A percentile compares a stretch with the other conserved stretches of the same genome.
These are phyloP conservation scores for Carassius carassius DNA, from an alignment of 2,113 vertebrate species.

Conservation along the genomic window DNA sequence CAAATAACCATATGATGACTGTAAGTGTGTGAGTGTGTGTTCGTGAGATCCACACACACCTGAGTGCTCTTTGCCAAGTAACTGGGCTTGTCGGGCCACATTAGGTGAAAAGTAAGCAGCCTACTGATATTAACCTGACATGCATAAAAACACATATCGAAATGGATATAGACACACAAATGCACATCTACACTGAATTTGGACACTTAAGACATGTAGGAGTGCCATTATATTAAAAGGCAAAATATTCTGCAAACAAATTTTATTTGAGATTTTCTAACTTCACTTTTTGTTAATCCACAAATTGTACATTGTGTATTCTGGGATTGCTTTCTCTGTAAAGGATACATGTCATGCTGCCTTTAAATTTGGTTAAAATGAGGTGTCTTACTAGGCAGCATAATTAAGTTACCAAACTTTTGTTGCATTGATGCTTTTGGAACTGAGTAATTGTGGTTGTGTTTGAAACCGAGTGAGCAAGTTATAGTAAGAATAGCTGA, in stretches of 20 bases:
- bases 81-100: constrained; percentile 1
- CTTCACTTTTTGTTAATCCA: background rate
- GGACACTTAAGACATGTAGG: background rate
- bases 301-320: background rate
- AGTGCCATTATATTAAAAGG: background rate
- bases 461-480: background rate
- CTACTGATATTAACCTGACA: constrained; percentile 10
- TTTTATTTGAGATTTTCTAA: no score
- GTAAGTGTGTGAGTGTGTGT: constrained; percentile 44
- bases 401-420: background rate
- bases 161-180: constrained; percentile 7
- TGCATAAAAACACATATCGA: background rate
- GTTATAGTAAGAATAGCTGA: background rate
- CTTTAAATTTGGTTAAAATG: background rate
- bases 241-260: background rate
- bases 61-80: constrained; percentile 8
- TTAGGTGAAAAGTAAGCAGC: constrained; percentile 12
- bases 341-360: background rate
- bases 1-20: constrained; percentile 66
- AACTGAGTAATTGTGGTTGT: background rate
- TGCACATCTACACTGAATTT: background rate
- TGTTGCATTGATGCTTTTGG: background rate
- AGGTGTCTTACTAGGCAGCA: background rate
- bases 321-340: background rate
- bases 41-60: constrained; percentile 16